These are phyloP conservation scores for Leuciscus waleckii DNA, from an alignment of 2,797 vertebrate genomes.

Conservation along the genomic window DNA sequence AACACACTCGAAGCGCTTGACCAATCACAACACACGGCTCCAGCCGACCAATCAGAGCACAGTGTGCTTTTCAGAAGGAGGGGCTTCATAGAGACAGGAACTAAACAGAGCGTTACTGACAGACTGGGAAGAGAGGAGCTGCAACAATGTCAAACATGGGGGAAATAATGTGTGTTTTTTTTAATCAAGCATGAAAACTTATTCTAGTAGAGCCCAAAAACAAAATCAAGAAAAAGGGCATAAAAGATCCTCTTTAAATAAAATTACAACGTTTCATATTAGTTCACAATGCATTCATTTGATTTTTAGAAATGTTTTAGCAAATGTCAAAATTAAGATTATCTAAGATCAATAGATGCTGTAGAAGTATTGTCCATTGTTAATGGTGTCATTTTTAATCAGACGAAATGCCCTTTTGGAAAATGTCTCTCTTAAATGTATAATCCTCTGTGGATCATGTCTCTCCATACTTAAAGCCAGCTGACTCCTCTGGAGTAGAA, in stretches of 20 bases:
- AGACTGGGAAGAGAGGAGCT: background rate
- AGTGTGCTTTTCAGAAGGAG: background rate
- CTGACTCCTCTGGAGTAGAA: slow-evolving; percentile 28
- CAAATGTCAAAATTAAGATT: background rate
- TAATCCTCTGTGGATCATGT: background rate
- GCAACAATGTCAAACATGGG: background rate
- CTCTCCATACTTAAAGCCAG: slow-evolving; percentile 14
- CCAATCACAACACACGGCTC: background rate
- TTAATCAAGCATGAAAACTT: background rate
- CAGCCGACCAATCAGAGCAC: background rate
- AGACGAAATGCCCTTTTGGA: slow-evolving; percentile 10
- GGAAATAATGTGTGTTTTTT: background rate
- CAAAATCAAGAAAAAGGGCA: background rate
- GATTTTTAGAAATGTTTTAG: background rate
- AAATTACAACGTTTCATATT: background rate
- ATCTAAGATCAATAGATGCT: background rate
- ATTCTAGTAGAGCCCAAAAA: background rate
- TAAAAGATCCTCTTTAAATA: background rate
- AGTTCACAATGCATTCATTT: background rate
- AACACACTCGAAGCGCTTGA: background rate
- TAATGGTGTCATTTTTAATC: slow-evolving; percentile 57
- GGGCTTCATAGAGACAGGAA: background rate
- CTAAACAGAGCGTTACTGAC: background rate
- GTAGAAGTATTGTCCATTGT: background rate
- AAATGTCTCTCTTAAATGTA: slow-evolving; percentile 11